A percentile compares a stretch with the other conserved stretches of the same genome.
phyloP scores from a whole-genome alignment of 2,113 vertebrate species.

The Chamaea fasciata region DNA sequence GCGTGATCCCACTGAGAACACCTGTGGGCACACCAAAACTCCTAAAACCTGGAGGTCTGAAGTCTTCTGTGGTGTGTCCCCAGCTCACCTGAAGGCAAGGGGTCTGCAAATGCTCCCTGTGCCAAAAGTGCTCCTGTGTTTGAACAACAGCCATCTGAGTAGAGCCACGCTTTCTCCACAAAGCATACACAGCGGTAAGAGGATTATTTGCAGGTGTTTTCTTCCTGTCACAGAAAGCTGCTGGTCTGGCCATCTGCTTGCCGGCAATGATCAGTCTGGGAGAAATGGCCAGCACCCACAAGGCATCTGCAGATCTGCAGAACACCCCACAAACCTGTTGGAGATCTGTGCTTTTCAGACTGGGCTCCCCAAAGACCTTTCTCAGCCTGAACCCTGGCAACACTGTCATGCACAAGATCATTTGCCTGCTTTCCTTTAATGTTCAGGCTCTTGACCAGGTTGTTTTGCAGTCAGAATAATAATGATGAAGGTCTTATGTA shows the following conservation, averaged over 20 bases:
- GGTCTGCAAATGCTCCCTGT: neutral
- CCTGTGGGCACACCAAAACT: neutral
- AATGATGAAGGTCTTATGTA: neutral
- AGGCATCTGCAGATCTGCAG: neutral
- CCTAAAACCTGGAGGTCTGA: neutral
- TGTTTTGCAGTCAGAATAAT: neutral
- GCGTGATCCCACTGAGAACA: fast-evolving
- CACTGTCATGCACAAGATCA: fast-evolving
- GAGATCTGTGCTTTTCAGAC: neutral
- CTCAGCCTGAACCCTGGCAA: neutral
- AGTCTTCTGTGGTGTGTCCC: neutral
- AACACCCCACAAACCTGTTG: neutral
- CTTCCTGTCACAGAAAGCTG: neutral
- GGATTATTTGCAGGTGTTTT: neutral
- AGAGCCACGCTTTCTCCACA: neutral
- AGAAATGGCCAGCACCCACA: neutral
- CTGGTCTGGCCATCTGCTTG: neutral
- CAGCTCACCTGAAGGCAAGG: neutral
- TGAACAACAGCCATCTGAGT: neutral
- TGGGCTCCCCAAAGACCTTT: neutral
- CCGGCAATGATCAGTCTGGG: neutral
- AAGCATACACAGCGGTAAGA: neutral
- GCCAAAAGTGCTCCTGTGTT: neutral
- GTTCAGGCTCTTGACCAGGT: neutral
- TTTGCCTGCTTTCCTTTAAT: neutral